Evolutionary conservation across 2,113 vertebrate species (phyloP), one percentile per base, ranked within the genome.

Genomic region (Erpornis zantholeuca): DNA sequence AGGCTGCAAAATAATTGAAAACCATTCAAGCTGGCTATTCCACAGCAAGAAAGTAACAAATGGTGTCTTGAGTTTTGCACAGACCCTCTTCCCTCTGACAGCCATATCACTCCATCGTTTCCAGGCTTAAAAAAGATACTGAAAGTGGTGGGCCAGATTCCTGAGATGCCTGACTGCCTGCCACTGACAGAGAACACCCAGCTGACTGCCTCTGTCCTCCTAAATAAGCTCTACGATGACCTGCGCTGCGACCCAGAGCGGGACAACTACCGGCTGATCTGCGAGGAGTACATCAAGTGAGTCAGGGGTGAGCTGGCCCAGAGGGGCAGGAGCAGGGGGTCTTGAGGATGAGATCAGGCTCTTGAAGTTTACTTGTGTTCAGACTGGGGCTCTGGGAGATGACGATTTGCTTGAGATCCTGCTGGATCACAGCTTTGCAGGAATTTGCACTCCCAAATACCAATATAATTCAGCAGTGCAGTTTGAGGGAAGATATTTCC

Each of bases 81-180:
- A 71, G 65, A 44, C 63, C 49, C 23, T 65, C 38, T 87, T 15
- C 49, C 19, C 31, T 84, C 80, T 79, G 29, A 77, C 54, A 63
- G 52, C 66, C 3, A 0, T 45, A 16, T 50, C 42, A 5, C 19
- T 57, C 54, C 29, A 20, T 71, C 60, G 3, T 82, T 84, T 40
- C n/a, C 90, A 99, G 99, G 99, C 66, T 97, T 99, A 86, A 99
- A 98, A 95, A 99, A 99, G 97, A 99, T 99, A 86, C 97, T 99
- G 76, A 99, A 99, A 94, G 98, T 99, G 31, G 99, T 98, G 64
- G 99, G 99, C 18, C 99, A 99, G 97, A 98, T 99, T 78, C 98
- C 99, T 9, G 99, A 99, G 40, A 96, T 99, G 72, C 98, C 99
- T 5, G 97, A 99, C 82, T 99, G 99, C 97, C 97, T 99, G 79